Conservation (phyloP, 92 coral and sea anemone genomes). For the Palythoa caribaeorum region DNA sequence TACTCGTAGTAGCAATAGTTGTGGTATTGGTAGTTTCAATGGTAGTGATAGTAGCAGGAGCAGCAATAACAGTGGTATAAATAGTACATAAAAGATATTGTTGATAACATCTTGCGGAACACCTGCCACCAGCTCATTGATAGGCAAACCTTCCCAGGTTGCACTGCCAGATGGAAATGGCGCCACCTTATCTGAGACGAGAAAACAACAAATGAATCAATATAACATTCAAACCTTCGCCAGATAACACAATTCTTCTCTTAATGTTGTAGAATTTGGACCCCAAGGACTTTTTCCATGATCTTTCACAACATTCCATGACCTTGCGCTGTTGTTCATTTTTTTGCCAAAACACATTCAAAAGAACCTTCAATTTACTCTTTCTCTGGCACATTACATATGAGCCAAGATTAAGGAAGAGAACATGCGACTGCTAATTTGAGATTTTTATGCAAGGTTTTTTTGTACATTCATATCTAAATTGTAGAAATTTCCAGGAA, state of each 20-base stretch:
- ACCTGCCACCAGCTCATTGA: conserved; percentile 81
- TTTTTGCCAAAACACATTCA: no score
- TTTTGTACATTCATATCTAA: no score
- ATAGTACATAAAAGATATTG: conserved; percentile 82
- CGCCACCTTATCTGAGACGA: conserved; percentile 70
- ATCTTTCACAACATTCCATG: no score
- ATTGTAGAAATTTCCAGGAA: no score
- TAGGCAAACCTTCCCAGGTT: conserved; percentile 95
- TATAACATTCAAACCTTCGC: not conserved
- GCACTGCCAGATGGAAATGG: conserved; percentile 81
- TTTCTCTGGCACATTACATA: no score
- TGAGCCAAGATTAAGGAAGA: no score
- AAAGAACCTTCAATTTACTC: no score
- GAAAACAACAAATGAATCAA: not conserved
- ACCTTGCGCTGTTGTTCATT: no score
- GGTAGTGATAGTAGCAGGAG: not conserved
- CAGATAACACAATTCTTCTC: not conserved
- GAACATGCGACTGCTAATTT: no score
- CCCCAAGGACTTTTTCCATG: no score
- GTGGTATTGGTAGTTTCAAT: not conserved
- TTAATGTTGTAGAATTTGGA: no score
- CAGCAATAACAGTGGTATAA: not conserved
- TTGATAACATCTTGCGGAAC: conserved; percentile 68
- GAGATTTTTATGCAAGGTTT: no score
- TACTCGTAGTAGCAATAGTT: not conserved